These are phyloP conservation scores for Pseudomugil tenellus DNA, from an alignment of 2,797 vertebrate species.

Conservation along the genomic window DNA sequence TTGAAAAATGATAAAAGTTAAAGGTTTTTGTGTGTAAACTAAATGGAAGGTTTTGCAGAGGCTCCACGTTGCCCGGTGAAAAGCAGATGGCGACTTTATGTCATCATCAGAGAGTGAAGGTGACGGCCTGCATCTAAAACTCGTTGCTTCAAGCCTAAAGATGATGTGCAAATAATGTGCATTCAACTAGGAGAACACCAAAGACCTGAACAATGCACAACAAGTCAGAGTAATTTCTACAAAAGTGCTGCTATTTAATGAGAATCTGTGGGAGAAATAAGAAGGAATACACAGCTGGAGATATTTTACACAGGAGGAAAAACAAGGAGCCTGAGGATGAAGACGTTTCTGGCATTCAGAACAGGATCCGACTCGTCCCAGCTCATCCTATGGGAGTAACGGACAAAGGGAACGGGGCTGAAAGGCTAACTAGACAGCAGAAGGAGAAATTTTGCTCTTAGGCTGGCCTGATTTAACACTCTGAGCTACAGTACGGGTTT, in stretches of 20 bases:
- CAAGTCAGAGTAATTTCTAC: not conserved
- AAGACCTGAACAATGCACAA: not conserved
- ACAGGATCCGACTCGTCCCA: conserved; percentile 57
- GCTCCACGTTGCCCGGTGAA: not conserved
- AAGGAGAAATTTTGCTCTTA: conserved; percentile 19
- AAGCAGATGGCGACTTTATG: not conserved
- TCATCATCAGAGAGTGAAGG: not conserved
- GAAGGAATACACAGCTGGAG: not conserved
- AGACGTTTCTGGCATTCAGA: conserved; percentile 45
- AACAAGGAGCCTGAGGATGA: not conserved
- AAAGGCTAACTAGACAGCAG: conserved; percentile 32
- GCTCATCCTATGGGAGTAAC: conserved; percentile 24
- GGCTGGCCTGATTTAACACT: conserved; percentile 15
- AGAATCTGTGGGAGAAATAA: not conserved
- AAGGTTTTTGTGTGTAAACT: not conserved
- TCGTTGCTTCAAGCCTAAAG: too few species aligned
- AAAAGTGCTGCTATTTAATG: not conserved
- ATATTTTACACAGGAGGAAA: not conserved
- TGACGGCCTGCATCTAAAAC: not conserved
- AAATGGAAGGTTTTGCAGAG: not conserved
- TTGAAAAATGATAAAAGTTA: not conserved
- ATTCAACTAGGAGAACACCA: too few species aligned
- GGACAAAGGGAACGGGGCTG: not conserved
- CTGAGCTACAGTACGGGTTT: conserved; percentile 18
- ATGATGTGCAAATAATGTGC: too few species aligned